Conservation (phyloP, 1,140 invertebrate genomes). For the Thereuonema tuberculata region DNA sequence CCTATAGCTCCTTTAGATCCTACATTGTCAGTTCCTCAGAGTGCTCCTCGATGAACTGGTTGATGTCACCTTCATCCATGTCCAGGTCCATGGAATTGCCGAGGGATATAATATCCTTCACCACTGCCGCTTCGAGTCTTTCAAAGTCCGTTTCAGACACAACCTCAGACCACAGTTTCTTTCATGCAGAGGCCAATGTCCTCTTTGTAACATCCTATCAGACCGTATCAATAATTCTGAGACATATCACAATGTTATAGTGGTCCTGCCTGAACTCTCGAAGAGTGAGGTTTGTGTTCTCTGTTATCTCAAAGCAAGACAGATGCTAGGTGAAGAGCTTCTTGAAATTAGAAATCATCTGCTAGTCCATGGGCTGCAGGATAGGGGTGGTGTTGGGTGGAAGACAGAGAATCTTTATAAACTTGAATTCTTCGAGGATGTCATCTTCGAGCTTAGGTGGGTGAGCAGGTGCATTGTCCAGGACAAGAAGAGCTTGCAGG, state of each 20-base stretch:
- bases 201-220: constrained; percentile 15
- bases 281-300: constrained; percentile 16
- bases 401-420: not conserved
- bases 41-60: constrained; percentile 22
- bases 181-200: constrained; percentile 23
- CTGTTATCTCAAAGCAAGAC: constrained; percentile 13
- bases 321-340: not conserved
- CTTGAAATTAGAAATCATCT: not conserved
- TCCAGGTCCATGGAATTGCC: constrained; percentile 22
- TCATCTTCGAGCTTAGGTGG: constrained; percentile 5
- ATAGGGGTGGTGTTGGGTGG: too few relatives aligned
- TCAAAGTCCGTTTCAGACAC: constrained; percentile 19
- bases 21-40: constrained; percentile 21
- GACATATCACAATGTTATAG: constrained; percentile 16
- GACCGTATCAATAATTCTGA: constrained; percentile 21
- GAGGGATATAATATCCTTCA: constrained; percentile 25
- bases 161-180: constrained; percentile 22
- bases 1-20: constrained; percentile 15
- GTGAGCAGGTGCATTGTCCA: not conserved
- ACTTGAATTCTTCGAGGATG: not conserved
- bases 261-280: constrained; percentile 19
- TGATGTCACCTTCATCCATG: constrained; percentile 21
- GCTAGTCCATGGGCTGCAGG: too few relatives aligned
- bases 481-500: constrained; percentile 9
- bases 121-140: constrained; percentile 16